phyloP scores from a whole-genome alignment of 1,140 invertebrate genomes.

The Conus ventricosus region DNA sequence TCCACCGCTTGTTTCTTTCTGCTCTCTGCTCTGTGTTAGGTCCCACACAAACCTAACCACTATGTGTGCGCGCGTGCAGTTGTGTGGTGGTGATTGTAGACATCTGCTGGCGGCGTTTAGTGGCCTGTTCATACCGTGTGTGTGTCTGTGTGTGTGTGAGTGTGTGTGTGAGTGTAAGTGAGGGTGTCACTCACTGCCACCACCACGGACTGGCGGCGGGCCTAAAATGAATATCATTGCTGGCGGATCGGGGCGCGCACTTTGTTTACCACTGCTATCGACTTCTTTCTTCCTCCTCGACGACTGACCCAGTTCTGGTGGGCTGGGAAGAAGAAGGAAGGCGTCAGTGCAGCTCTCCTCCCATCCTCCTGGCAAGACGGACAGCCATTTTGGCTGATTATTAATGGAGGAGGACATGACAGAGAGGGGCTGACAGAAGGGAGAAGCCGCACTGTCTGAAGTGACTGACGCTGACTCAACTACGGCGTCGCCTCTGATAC shows the following conservation, averaged over 20 bases:
- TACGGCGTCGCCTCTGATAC: background rate
- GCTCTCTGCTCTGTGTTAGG: conserved; percentile 12
- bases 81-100: conserved; percentile 34
- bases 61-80: conserved; percentile 21
- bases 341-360: background rate
- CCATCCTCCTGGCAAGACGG: background rate
- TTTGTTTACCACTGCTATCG: conserved; percentile 6
- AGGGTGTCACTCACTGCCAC: background rate
- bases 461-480: background rate
- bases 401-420: background rate
- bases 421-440: background rate
- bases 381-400: conserved; percentile 15
- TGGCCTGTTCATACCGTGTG: background rate
- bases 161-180: background rate
- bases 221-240: conserved; percentile 7
- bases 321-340: no score
- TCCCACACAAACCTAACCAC: conserved; percentile 24
- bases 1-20: conserved; percentile 10
- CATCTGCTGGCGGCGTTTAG: conserved; percentile 34
- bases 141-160: background rate
- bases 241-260: conserved; percentile 3
- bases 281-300: background rate
- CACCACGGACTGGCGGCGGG: background rate
- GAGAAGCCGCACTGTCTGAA: background rate
- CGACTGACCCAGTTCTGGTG: background rate